Conservation (phyloP, 2,888 invertebrate genomes). For the Beris morrisii region DNA sequence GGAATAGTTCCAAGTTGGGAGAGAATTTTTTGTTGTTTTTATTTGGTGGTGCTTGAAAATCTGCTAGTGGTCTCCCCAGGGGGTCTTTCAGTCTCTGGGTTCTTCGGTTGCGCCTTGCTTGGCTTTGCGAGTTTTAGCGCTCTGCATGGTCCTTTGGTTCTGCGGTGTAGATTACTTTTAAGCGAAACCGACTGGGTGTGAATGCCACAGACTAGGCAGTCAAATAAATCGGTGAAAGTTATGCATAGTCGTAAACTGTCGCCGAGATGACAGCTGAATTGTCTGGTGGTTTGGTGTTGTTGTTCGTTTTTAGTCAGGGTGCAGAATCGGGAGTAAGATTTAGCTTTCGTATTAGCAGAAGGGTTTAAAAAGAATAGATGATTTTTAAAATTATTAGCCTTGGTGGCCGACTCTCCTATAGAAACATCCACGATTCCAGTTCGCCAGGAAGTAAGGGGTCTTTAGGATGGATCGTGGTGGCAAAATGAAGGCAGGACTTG, state of each 20-base stretch:
- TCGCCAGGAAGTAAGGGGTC: too few relatives aligned
- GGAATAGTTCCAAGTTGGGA: constrained; percentile 14
- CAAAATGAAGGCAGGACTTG: too few relatives aligned
- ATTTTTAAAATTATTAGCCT: too few relatives aligned
- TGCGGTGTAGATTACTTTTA: constrained; percentile 14
- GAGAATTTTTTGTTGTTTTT: background rate
- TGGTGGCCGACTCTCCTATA: too few relatives aligned
- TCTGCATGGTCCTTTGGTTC: background rate
- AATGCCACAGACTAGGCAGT: constrained; percentile 7
- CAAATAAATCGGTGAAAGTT: constrained; percentile 25
- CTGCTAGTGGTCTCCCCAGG: background rate
- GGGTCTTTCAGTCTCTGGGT: background rate
- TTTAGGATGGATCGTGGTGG: too few relatives aligned
- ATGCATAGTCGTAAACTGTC: constrained; percentile 27
- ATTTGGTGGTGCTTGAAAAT: constrained; percentile 7
- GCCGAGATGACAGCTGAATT: constrained; percentile 24
- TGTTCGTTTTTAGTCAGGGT: too few relatives aligned
- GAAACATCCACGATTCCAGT: too few relatives aligned
- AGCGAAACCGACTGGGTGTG: constrained; percentile 9
- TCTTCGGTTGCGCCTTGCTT: too few relatives aligned
- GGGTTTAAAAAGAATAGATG: too few relatives aligned
- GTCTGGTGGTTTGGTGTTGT: background rate
- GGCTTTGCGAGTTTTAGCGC: constrained; percentile 3
- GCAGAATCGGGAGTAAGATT: too few relatives aligned
- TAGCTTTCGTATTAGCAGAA: too few relatives aligned